A percentile compares a stretch with the other conserved stretches of the same genome.
phyloP scores from a whole-genome alignment of 2,888 invertebrate species.

The Andricus curvator region DNA sequence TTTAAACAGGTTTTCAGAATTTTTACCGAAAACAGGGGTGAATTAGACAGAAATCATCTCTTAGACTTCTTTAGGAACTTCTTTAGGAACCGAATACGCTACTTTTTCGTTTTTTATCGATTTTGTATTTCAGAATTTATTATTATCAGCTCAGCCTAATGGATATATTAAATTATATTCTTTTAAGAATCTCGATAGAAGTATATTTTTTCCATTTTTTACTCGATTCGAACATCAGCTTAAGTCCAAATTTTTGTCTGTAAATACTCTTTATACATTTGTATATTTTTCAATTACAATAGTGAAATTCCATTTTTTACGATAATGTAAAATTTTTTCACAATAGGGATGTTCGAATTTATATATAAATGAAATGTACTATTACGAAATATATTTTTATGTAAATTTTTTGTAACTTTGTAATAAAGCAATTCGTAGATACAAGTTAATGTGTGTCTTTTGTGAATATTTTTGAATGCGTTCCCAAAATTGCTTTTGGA shows the following conservation, averaged over 20 bases:
- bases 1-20: too few relatives aligned
- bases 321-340: neutral
- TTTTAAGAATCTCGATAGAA: neutral
- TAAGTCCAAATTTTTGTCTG: neutral
- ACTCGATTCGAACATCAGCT: neutral
- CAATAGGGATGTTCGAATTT: neutral
- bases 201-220: neutral
- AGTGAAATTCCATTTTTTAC: conserved; percentile 4
- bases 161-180: neutral
- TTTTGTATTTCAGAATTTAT: too few relatives aligned
- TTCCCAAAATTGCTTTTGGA: too few relatives aligned
- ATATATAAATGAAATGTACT: neutral
- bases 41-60: too few relatives aligned
- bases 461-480: neutral
- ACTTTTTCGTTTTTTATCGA: too few relatives aligned
- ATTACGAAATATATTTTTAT: conserved; percentile 5
- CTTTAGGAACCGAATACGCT: too few relatives aligned
- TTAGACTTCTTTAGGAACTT: too few relatives aligned
- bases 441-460: neutral
- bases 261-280: neutral
- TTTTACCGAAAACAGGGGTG: too few relatives aligned
- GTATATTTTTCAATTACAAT: conserved; percentile 3
- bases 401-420: conserved; percentile 30
- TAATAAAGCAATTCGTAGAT: conserved; percentile 21
- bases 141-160: too few relatives aligned